These are phyloP conservation scores for Passer domesticus DNA, from an alignment of 2,113 vertebrate species.

Conservation along the genomic window DNA sequence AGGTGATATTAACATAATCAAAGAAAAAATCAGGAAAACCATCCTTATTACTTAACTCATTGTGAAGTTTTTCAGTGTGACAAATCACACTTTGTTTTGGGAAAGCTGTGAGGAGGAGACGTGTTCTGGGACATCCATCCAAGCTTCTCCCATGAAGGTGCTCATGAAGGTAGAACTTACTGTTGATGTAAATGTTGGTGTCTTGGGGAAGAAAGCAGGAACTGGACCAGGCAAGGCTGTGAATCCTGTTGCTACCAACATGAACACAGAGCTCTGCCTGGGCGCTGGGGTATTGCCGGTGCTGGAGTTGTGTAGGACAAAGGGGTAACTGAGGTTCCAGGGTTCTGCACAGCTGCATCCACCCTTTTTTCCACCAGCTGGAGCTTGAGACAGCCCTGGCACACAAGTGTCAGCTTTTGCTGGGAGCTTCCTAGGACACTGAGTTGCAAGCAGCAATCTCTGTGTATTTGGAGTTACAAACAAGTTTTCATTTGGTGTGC, in stretches of 20 bases:
- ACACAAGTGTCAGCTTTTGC: neutral
- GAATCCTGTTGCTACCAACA: neutral
- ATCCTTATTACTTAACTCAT: neutral
- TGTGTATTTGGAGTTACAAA: neutral
- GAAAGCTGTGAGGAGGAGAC: neutral
- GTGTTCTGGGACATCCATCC: neutral
- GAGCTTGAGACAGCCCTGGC: neutral
- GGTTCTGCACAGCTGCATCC: accelerated
- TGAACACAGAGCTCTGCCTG: accelerated
- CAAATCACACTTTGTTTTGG: neutral
- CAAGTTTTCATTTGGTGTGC: neutral
- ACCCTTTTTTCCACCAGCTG: neutral
- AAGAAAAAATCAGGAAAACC: neutral
- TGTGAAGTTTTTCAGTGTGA: neutral
- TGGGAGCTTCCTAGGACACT: neutral
- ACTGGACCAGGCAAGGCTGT: neutral
- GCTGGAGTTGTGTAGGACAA: neutral
- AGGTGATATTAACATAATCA: neutral
- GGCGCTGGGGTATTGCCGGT: neutral
- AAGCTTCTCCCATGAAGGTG: neutral
- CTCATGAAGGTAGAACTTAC: neutral
- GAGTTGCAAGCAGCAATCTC: neutral
- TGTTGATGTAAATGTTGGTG: neutral
- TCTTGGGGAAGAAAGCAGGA: neutral
- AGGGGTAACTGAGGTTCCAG: neutral